Base-by-base conservation (phyloP, 2,888 invertebrate species). In the Callimorpha dominula region DNA sequence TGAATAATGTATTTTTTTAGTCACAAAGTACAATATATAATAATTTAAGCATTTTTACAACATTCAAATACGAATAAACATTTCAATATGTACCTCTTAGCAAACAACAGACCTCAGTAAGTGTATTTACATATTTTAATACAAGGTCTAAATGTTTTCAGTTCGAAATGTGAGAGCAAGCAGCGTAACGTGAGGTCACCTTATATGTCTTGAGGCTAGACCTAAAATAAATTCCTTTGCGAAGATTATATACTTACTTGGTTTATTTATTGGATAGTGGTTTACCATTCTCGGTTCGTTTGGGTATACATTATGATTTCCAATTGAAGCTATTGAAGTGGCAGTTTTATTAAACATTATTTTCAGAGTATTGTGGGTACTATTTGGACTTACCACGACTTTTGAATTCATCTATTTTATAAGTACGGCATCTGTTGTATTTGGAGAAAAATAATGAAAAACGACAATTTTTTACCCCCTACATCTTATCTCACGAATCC, bases 251-350 rank as follows among this genome's bases (percentile, higher is more conserved):
- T 60, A 49, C 40, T 69, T 60, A 49, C 40, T 69, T n/a, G 52
- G 20, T 54, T 64, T 52, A 70, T 64, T 64, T 70, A 70, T 70
- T 70, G 49, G 70, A 62, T 52, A 50, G 43, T 46, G 43, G 43
- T 50, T 64, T 70, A 43, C 50, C 20, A 31, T 49, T 49, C 63
- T 70, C 20, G 63, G 46, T 50, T 49, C 70, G 40, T 70, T 70
- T 64, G 7, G n/a, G n/a, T 40, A 50, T 69, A 4, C 17, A 62
- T 69, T 49, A 63, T 62, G 31, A 17, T 62, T 62, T 62, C 15
- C 42, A 67, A 67, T 67, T 54, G 52, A 67, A 67, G 54, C 42
- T n/a, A n/a, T 52, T 54, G 54, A 54, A 40, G 7, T 50, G 49
- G 50, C 12, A 20, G 40, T 52, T 67, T n/a, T 67, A 67, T 42